These are phyloP conservation scores for Drosophila truncata DNA, from an alignment of 1,140 invertebrate species.

Conservation along the genomic window DNA sequence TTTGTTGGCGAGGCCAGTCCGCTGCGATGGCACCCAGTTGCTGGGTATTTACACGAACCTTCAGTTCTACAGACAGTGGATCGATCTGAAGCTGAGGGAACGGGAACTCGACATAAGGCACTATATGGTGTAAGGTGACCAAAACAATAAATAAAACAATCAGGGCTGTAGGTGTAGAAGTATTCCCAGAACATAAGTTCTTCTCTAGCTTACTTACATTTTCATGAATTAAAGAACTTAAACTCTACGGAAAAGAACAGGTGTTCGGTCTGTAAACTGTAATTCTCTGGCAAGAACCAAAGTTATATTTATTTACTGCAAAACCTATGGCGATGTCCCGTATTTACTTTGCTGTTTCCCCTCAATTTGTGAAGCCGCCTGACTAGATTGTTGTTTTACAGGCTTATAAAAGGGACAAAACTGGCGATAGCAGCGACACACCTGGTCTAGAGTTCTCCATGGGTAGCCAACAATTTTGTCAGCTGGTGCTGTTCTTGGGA, in stretches of 20 bases:
- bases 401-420: conserved; percentile 5
- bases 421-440: background rate
- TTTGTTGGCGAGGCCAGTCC: conserved; percentile 44
- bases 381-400: background rate
- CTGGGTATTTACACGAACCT: conserved; percentile 64
- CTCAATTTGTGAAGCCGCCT: background rate
- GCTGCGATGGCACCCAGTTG: conserved; percentile 58
- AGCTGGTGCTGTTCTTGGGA: conserved; percentile 33
- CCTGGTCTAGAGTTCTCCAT: background rate
- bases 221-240: background rate
- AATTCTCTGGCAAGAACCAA: background rate
- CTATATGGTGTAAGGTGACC: conserved; percentile 47
- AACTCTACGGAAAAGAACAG: background rate
- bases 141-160: background rate
- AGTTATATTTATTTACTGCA: background rate
- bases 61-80: conserved; percentile 58
- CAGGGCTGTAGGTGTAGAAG: background rate
- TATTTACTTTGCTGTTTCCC: background rate
- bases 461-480: conserved; percentile 5
- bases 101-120: conserved; percentile 60
- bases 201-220: background rate
- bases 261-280: background rate
- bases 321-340: too few relatives aligned
- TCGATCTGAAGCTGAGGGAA: conserved; percentile 58
- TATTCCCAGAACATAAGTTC: background rate